Evolutionary conservation across 1,140 invertebrate species (phyloP).

Genomic region (Megalonaias nervosa): DNA sequence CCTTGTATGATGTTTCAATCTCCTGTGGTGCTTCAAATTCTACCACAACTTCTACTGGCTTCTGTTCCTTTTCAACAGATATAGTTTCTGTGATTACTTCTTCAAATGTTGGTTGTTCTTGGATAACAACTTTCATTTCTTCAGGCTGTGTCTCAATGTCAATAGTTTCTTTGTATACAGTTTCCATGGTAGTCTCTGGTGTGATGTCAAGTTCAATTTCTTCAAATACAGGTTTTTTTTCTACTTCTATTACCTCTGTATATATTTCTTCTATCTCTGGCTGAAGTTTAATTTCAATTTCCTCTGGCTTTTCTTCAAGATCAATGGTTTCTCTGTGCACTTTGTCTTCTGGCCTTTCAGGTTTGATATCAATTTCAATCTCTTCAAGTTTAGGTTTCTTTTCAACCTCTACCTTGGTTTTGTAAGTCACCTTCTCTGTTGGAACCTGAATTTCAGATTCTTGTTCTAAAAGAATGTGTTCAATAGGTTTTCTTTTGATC

Average conservation of each 20-base stretch:
- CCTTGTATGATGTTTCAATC: background rate
- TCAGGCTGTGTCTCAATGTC: constrained; percentile 3
- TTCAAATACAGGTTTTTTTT: background rate
- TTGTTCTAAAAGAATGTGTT: background rate
- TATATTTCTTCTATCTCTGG: constrained; percentile 13
- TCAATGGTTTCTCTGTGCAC: background rate
- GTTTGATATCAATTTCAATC: constrained; percentile 10
- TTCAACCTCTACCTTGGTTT: constrained; percentile 3
- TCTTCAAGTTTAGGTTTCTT: constrained; percentile 7
- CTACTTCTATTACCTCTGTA: constrained; percentile 10
- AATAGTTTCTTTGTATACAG: constrained; percentile 11
- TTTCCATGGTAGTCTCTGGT: background rate
- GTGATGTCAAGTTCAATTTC: constrained; percentile 3
- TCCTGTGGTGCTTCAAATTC: background rate
- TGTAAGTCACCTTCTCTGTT: too few relatives aligned
- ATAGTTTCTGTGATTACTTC: constrained; percentile 9
- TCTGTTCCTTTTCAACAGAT: constrained; percentile 7
- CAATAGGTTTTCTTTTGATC: background rate
- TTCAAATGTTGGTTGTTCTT: background rate
- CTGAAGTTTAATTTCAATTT: background rate
- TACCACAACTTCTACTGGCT: background rate
- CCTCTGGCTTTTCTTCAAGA: constrained; percentile 7
- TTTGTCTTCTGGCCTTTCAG: background rate
- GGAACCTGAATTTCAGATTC: too few relatives aligned
- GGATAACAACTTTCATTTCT: background rate